A percentile compares a stretch with the other conserved stretches of the same genome.
Conservation (phyloP, 92 coral and sea anemone species). For the Epizoanthus scotinus region DNA sequence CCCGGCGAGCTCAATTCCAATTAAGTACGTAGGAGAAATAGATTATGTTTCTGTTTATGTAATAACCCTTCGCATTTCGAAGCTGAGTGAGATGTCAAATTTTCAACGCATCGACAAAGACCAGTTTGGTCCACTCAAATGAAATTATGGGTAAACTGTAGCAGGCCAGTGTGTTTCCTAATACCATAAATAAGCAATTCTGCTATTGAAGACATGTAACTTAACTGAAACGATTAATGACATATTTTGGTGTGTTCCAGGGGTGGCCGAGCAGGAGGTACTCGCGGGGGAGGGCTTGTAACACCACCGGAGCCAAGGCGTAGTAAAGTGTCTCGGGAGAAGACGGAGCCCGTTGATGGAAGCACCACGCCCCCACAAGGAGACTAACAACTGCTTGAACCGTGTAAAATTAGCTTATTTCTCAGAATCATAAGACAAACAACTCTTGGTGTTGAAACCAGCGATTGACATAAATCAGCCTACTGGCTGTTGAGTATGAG, state of each 20-base stretch:
- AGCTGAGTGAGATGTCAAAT: no score
- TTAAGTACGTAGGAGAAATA: no score
- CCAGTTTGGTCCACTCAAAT: no score
- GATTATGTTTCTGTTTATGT: no score
- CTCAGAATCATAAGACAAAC: slow-evolving; percentile 7
- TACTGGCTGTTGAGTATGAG: not conserved
- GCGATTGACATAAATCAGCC: not conserved
- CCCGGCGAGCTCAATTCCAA: no score
- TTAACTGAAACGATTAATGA: not conserved
- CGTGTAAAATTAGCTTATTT: slow-evolving; percentile 30
- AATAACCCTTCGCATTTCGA: no score
- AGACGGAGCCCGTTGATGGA: slow-evolving; percentile 14
- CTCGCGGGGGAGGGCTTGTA: slow-evolving; percentile 84
- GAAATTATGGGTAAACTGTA: no score
- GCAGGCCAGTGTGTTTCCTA: no score
- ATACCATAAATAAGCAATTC: no score
- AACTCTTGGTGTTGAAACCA: slow-evolving; percentile 1
- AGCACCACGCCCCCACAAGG: slow-evolving; percentile 23
- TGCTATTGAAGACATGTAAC: no score
- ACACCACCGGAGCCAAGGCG: slow-evolving; percentile 94
- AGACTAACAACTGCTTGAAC: slow-evolving; percentile 5
- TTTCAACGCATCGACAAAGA: no score
- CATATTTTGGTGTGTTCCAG: slow-evolving; percentile 6
- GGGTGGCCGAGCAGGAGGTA: slow-evolving; percentile 44
- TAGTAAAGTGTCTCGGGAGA: slow-evolving; percentile 21